Evolutionary conservation across 2,888 invertebrate genomes (phyloP).

Genomic region (Dicyrtoma fusca): DNA sequence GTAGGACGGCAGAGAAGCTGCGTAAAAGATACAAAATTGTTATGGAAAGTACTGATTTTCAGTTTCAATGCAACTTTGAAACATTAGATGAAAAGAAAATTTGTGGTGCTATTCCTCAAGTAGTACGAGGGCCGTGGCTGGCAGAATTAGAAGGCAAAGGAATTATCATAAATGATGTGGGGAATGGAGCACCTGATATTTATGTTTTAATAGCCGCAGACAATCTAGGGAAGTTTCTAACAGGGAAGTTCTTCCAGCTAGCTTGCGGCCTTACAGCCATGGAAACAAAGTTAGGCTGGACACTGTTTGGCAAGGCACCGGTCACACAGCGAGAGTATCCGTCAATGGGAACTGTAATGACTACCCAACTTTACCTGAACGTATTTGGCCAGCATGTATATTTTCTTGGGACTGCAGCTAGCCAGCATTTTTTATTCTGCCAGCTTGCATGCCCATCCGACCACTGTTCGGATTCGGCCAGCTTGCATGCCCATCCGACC

Average conservation of each 20-base stretch:
- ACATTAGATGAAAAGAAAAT: constrained; percentile 9
- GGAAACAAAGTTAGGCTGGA: constrained; percentile 29
- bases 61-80: background rate
- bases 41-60: background rate
- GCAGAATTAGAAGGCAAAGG: constrained; percentile 2
- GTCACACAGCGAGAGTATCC: no score
- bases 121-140: background rate
- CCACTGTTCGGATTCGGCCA: no score
- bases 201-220: constrained; percentile 22
- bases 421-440: no score
- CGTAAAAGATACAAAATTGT: background rate
- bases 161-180: constrained; percentile 11
- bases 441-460: no score
- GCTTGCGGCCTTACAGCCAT: constrained; percentile 10
- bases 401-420: no score
- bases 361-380: no score
- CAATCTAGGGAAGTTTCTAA: background rate
- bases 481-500: no score
- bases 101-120: background rate
- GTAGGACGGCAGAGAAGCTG: background rate
- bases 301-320: constrained; percentile 17
- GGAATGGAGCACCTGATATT: background rate
- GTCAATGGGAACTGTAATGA: no score
- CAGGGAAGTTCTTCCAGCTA: background rate
- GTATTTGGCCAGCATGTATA: no score